Evolutionary conservation across 2,113 vertebrate genomes (phyloP), one percentile per base, ranked within the genome.

Genomic region (Xyliphius kryptos): DNA sequence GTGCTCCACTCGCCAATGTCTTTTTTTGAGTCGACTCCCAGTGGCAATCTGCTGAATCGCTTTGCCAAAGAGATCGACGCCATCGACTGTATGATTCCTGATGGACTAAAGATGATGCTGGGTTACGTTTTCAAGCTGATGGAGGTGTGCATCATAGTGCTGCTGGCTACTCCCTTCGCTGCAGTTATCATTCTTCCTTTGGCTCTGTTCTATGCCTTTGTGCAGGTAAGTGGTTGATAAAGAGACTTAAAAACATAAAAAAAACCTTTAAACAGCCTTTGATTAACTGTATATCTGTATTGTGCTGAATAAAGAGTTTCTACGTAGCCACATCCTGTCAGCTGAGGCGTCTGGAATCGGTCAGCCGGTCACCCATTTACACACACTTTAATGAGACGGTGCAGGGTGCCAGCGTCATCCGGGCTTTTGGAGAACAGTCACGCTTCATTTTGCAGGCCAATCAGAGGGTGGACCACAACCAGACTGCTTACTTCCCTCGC

Each of bases 41-140:
- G 85, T 0, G 94, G 93, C 9, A 88, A 91, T 73, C 82, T 95
- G 16, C 82, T 95, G 65, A 94, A 91, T 77, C 87, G 87, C 74
- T 95, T 95, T 61, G 90, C 91, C 77, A 94, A 83, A 69, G 93
- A 97, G 73, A 91, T 90, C 0, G 93, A 97, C 40, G 87, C 85
- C 19, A 84, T 97, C 0, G 94, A 97, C 61, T 90, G 91, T 58
- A 85, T 93, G 82, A 87, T 96, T 56, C 94, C 94, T 0, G 93
- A 95, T 4, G 94, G 90, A 19, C 69, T 95, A 61, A 91, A 91
- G 71, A 90, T 92, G 61, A 77, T 93, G 76, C 78, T 97, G 67
- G 83, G 85, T 15, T 91, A 93, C 2, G 73, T 88, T n/a, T 97
- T 93, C 15, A 91, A 81, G 47, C 86, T 97, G 36, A 77, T 97